These are phyloP conservation scores for Anadara kagoshimensis DNA, from an alignment of 1,140 invertebrate genomes.

Conservation along the genomic window DNA sequence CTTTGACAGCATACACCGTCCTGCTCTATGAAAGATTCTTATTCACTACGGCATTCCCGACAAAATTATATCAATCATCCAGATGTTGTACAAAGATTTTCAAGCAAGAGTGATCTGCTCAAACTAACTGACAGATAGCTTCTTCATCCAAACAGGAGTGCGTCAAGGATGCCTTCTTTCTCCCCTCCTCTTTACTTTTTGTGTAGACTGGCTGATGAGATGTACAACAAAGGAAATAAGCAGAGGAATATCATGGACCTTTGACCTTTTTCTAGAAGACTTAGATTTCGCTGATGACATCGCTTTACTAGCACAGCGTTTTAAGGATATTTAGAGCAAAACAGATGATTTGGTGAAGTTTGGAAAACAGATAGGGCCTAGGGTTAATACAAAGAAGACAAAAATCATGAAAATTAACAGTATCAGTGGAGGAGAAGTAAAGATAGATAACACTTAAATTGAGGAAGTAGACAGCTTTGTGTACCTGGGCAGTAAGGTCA, in stretches of 20 bases:
- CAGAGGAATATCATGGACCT: too few species aligned
- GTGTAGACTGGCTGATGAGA: too few species aligned
- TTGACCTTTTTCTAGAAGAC: too few species aligned
- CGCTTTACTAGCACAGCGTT: slow-evolving; percentile 19
- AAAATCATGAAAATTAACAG: slow-evolving; percentile 29
- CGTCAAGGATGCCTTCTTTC: too few species aligned
- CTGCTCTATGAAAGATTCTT: slow-evolving; percentile 40
- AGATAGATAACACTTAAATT: not conserved
- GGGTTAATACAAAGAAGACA: too few species aligned
- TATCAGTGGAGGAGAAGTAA: not conserved
- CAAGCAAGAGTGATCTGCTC: not conserved
- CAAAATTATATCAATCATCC: slow-evolving; percentile 33
- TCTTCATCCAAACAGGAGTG: too few species aligned
- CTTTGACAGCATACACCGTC: slow-evolving; percentile 44
- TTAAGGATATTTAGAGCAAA: slow-evolving; percentile 38
- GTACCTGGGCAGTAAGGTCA: too few species aligned
- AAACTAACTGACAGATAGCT: slow-evolving; percentile 25
- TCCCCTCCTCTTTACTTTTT: too few species aligned
- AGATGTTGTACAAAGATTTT: not conserved
- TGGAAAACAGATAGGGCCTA: slow-evolving; percentile 6
- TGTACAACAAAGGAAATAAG: too few species aligned
- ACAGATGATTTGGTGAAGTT: slow-evolving; percentile 4
- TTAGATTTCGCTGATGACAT: slow-evolving; percentile 44
- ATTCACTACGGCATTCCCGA: slow-evolving; percentile 39
- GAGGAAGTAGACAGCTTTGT: slow-evolving; percentile 24